These are phyloP conservation scores for Ophion ventricosus DNA, from an alignment of 2,888 invertebrate species.

Conservation along the genomic window DNA sequence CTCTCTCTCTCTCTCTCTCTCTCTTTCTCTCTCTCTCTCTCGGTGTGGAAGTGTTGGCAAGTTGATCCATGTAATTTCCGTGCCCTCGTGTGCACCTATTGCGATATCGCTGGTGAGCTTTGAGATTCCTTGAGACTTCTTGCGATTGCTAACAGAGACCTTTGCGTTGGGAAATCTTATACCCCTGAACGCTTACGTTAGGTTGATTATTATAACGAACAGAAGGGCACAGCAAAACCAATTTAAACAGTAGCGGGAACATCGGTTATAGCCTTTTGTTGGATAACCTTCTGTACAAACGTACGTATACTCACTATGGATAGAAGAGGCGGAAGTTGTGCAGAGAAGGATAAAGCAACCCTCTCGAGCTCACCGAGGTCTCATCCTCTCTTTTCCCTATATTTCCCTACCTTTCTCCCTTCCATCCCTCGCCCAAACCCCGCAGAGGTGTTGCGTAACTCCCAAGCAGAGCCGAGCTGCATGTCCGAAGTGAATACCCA, in stretches of 20 bases:
- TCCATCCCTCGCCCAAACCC: slow-evolving; percentile 7
- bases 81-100: not conserved
- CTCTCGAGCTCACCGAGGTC: slow-evolving; percentile 41
- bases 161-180: no score
- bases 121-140: not conserved
- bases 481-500: slow-evolving; percentile 52
- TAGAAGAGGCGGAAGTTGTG: slow-evolving; percentile 40
- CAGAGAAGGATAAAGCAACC: slow-evolving; percentile 60
- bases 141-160: not conserved
- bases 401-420: slow-evolving; percentile 20
- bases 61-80: slow-evolving; percentile 18
- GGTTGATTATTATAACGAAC: not conserved
- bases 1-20: no score
- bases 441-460: slow-evolving; percentile 52
- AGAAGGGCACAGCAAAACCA: slow-evolving; percentile 4
- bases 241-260: not conserved
- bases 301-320: not conserved
- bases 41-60: slow-evolving; percentile 36
- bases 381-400: slow-evolving; percentile 23
- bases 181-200: not conserved
- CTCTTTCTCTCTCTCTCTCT: no score
- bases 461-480: slow-evolving; percentile 50
- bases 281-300: not conserved
- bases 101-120: not conserved
- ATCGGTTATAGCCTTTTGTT: slow-evolving; percentile 6